Conservation (phyloP, 2,888 invertebrate species). For the Kuschelorhynchus macadamiae region DNA sequence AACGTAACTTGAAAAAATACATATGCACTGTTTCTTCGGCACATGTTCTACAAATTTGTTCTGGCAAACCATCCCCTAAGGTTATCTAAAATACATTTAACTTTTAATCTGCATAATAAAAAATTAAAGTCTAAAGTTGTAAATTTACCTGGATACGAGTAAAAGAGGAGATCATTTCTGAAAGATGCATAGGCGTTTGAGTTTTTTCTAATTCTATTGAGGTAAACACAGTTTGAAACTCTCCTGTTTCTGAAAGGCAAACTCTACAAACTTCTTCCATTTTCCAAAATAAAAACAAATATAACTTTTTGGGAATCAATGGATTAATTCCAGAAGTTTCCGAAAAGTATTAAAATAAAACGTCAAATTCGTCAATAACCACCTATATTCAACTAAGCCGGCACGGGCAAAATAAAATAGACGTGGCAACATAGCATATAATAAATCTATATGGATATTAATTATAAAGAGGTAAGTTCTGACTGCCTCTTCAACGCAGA, state of each 20-base stretch:
- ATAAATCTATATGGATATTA: no score
- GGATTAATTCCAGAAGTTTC: no score
- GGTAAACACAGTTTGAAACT: constrained; percentile 65
- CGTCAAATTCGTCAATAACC: no score
- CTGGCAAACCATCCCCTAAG: constrained; percentile 73
- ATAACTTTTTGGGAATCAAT: no score
- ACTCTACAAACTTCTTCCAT: constrained; percentile 65
- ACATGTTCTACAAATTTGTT: constrained; percentile 74
- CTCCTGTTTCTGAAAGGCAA: constrained; percentile 64
- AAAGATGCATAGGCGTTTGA: constrained; percentile 61
- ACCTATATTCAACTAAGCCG: no score
- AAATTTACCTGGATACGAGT: constrained; percentile 64
- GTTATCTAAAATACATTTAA: constrained; percentile 61
- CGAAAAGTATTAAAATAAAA: no score
- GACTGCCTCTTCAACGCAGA: no score
- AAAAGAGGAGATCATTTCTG: constrained; percentile 67
- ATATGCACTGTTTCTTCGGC: constrained; percentile 69
- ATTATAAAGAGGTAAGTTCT: no score
- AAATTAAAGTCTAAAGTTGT: constrained; percentile 10
- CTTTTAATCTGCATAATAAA: constrained; percentile 12
- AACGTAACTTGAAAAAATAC: constrained; percentile 70
- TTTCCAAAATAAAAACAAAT: constrained; percentile 53
- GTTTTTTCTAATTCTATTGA: constrained; percentile 58
- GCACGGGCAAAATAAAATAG: no score
- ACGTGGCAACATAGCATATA: no score